Evolutionary conservation across 2,797 vertebrate genomes (phyloP), one percentile per base, ranked within the genome.

Genomic region (Spea hammondii): DNA sequence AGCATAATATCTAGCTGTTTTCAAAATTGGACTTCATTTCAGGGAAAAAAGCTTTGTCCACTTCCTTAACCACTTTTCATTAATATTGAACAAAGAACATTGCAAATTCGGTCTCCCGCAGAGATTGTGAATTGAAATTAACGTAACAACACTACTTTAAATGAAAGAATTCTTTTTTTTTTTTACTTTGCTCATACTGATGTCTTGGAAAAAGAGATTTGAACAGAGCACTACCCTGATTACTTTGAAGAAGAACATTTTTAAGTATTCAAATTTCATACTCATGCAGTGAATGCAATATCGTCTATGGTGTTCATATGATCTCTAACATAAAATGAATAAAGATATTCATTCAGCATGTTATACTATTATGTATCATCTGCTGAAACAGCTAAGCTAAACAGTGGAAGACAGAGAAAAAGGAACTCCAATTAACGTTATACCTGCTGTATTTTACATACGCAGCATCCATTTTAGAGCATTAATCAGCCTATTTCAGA

Each of bases 81-180:
- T 89, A 91, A 87, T 85, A 83, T 83, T 85, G 85, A 87, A 80
- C 89, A 91, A 91, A 92, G 87, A 89, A 91, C 91, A 92, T 88
- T 90, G 88, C 84, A 91, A 88, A 64, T 85, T 82, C 75, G 83
- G 84, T 14, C 77, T 88, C 88, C 88, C 48, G 70, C 17, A 51
- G 90, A 83, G 88, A 84, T 84, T 11, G 73, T 82, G 87, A 92
- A 92, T 90, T 90, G 89, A 90, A 89, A 92, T 89, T 89, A 91
- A 76, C 66, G 78, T 59, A 76, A 62, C 32, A n/a, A 44, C 13
- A 79, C 74, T 57, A n/a, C 17, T 83, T 84, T 80, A 85, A 86
- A 86, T 88, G 65, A 78, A 55, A 68, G n/a, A 85, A 82, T 65
- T 68, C 80, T 72, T 72, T 79, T 85, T 79, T 57, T 32, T 32